Evolutionary conservation across 2,113 vertebrate species (phyloP), one percentile per base, ranked within the genome.

Genomic region (Saguinus midas): DNA sequence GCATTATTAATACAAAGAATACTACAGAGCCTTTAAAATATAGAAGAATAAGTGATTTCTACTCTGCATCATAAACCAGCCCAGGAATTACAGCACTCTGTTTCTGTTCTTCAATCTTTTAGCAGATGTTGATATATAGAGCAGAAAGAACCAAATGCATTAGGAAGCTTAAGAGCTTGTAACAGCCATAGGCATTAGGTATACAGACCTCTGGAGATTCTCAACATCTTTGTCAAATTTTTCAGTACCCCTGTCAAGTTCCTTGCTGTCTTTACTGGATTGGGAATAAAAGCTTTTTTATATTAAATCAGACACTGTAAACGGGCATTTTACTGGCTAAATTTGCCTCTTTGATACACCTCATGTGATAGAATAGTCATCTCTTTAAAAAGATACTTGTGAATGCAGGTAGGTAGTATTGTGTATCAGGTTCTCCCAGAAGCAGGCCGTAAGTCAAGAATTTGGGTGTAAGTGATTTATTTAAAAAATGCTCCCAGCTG

Each of bases 21-120:
- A 85, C 20, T 20, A 5, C 16, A 37, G n/a, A 35, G 1, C 75
- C 92, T 87, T 73, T 89, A 95, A 87, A 92, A 76, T 91, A 64
- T 45, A 58, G 43, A 81, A 76, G 40, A 81, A 75, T 78, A 84
- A 89, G 43, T 78, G 80, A 68, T 90, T 92, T 92, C 86, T 70
- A 89, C 40, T 82, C 37, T 89, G 43, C 85, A 73, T 78, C 29
- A 55, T 92, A 97, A 97, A 90, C 55, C 23, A 97, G 68, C 43
- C 48, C n/a, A 86, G 90, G 75, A 89, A 93, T 87, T 82, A 76
- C 18, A 58, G n/a, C 61, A 82, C 58, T 92, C 73, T 70, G 13
- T 91, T 96, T 18, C 70, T 76, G 37, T 70, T 82, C 72, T 85
- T 83, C 61, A 80, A 50, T 72, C 32, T 93, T 94, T 61, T 43